Conservation (phyloP, 2,113 vertebrate genomes). For the Apodemus speciosus region DNA sequence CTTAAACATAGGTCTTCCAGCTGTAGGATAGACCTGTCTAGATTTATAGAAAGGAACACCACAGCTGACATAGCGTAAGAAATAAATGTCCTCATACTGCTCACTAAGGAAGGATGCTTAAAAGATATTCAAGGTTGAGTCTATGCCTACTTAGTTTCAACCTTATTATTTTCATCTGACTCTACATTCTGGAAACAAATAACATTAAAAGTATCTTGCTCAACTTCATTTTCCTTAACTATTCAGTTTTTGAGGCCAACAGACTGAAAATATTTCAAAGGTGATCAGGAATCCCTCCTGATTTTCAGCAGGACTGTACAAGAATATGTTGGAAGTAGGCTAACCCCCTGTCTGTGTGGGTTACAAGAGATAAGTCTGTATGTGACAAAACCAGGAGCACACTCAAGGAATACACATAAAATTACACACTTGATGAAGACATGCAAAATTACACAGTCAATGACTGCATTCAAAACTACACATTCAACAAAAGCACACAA, state of each 20-base stretch:
- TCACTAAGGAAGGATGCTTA: background rate
- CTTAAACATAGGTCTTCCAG: no score
- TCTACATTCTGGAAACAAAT: conserved; percentile 32
- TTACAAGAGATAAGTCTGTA: background rate
- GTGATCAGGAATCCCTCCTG: background rate
- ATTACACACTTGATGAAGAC: background rate
- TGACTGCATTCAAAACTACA: no score
- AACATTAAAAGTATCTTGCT: background rate
- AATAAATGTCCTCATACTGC: background rate
- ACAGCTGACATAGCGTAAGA: background rate
- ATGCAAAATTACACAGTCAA: background rate
- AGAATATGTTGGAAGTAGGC: background rate
- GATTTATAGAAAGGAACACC: background rate
- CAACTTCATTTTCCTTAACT: conserved; percentile 32
- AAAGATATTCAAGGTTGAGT: background rate
- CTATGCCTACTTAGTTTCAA: background rate
- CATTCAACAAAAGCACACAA: no score
- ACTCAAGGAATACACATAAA: background rate
- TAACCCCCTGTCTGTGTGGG: background rate
- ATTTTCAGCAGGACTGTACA: background rate
- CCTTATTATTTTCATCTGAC: background rate
- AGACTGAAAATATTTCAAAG: background rate
- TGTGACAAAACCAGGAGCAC: background rate
- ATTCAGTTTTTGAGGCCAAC: background rate
- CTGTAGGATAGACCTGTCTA: background rate